phyloP scores from a whole-genome alignment of 2,113 vertebrate species.

The Chaetorhynchus papuensis region DNA sequence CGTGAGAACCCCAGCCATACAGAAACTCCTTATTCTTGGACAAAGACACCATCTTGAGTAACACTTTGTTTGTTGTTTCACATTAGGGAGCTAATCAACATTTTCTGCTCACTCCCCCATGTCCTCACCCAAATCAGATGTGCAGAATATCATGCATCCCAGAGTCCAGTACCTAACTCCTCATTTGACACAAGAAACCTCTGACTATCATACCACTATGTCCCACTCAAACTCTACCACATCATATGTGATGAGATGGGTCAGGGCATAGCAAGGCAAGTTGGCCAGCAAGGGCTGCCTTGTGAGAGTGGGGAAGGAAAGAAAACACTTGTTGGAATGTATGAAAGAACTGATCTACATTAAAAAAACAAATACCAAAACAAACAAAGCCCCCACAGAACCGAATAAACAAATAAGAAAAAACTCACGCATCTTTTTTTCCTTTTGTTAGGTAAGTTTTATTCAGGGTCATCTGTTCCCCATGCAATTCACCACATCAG shows the following conservation, averaged over 20 bases:
- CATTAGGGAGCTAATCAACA: background rate
- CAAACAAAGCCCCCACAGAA: background rate
- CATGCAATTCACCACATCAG: background rate
- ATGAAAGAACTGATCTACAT: background rate
- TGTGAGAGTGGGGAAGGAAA: background rate
- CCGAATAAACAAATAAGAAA: background rate
- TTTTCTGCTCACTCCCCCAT: background rate
- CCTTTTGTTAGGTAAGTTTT: background rate
- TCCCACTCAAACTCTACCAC: background rate
- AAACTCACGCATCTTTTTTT: background rate
- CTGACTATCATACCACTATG: background rate
- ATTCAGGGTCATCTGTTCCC: background rate
- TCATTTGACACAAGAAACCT: background rate
- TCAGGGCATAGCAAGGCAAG: background rate
- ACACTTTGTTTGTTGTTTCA: background rate
- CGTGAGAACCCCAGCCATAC: background rate
- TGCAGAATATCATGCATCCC: background rate
- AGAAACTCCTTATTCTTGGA: background rate
- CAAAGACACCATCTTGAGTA: background rate
- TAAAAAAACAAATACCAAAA: background rate
- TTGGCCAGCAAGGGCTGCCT: background rate
- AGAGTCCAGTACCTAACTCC: background rate
- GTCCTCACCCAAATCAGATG: background rate
- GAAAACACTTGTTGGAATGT: background rate
- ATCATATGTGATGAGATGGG: background rate